phyloP scores from a whole-genome alignment of 2,113 vertebrate genomes.

The Morone chrysops region DNA sequence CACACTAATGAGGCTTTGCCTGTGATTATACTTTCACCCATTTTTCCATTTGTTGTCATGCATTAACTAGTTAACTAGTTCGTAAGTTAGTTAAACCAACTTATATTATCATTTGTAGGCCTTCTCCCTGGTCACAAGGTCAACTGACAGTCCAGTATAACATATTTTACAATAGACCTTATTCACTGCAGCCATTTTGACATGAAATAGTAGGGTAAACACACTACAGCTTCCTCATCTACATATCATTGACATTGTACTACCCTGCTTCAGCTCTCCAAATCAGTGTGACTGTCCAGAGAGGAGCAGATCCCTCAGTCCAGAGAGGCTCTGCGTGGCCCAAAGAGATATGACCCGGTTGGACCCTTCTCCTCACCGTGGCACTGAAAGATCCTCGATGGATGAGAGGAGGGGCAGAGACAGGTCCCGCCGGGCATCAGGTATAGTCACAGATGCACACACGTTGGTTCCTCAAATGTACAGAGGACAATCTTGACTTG shows the following conservation, averaged over 20 bases:
- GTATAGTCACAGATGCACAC: constrained; percentile 54
- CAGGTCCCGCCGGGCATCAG: constrained; percentile 73
- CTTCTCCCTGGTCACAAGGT: background rate
- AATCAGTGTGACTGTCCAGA: constrained; percentile 43
- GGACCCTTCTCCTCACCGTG: constrained; percentile 70
- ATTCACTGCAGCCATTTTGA: no score
- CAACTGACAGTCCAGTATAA: background rate
- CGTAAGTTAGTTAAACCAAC: background rate
- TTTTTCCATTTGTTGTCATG: background rate
- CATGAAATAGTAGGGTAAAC: no score
- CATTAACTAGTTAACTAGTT: background rate
- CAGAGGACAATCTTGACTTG: background rate
- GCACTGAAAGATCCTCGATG: constrained; percentile 70
- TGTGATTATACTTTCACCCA: background rate
- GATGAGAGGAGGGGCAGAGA: constrained; percentile 78
- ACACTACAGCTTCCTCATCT: background rate
- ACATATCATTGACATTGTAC: background rate
- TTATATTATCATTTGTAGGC: background rate
- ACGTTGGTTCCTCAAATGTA: background rate
- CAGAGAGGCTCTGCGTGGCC: constrained; percentile 36
- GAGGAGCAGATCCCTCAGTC: constrained; percentile 51
- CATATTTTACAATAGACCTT: background rate
- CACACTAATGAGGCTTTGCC: background rate
- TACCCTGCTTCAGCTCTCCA: constrained; percentile 50
- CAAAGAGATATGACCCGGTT: constrained; percentile 78